phyloP scores from a whole-genome alignment of 2,113 vertebrate genomes.

The Polypterus senegalus region DNA sequence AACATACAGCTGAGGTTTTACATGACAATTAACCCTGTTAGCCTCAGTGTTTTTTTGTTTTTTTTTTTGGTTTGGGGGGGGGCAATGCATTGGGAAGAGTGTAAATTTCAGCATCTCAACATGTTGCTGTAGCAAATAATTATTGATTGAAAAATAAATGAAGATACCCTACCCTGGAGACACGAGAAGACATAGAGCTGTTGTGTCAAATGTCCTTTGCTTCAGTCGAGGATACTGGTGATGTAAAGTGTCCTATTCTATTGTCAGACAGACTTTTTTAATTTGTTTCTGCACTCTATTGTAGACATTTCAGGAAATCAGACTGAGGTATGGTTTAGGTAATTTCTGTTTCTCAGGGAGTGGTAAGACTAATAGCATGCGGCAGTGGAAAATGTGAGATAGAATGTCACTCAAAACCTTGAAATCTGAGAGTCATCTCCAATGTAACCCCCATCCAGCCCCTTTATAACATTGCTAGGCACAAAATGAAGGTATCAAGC shows the following conservation, averaged over 20 bases:
- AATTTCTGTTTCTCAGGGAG: constrained; percentile 8
- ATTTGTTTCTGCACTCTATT: too few species aligned
- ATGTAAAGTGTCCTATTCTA: too few species aligned
- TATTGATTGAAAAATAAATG: constrained; percentile 10
- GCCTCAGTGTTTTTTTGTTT: constrained; percentile 29
- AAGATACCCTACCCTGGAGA: constrained; percentile 6
- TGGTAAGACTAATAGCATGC: constrained; percentile 20
- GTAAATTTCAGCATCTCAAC: constrained; percentile 53
- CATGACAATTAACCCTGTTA: constrained; percentile 99
- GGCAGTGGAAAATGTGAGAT: constrained; percentile 16
- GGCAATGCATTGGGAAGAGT: constrained; percentile 11
- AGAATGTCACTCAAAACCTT: constrained; percentile 31
- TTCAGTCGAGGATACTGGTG: too few species aligned
- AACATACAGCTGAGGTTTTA: constrained; percentile 80
- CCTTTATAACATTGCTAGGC: too few species aligned
- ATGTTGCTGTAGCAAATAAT: constrained; percentile 50
- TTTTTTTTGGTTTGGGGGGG: constrained; percentile 12
- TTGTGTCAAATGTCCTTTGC: too few species aligned
- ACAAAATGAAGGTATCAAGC: too few species aligned
- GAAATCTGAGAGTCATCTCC: constrained; percentile 37
- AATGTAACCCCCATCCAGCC: constrained; percentile 13
- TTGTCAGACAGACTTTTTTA: too few species aligned
- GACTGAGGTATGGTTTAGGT: too few species aligned
- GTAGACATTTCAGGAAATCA: too few species aligned
- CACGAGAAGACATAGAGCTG: too few species aligned